Evolutionary conservation across 2,797 vertebrate species (phyloP).

Genomic region (Cercopithecus diana): DNA sequence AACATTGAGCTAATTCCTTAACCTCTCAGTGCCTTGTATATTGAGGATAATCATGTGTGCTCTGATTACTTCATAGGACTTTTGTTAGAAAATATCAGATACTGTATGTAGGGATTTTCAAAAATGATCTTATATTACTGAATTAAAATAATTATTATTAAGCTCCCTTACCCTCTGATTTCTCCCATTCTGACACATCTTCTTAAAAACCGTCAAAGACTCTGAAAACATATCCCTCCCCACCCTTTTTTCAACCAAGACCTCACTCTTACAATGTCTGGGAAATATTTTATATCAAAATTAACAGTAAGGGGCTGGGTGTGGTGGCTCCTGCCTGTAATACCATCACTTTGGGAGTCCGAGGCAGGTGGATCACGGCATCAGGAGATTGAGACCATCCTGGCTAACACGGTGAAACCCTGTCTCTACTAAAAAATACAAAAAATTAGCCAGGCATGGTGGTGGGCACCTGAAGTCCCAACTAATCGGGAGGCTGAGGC

Average conservation of each 20-base stretch:
- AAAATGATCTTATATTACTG: not conserved
- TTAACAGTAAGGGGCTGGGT: not conserved
- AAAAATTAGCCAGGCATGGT: too few relatives aligned
- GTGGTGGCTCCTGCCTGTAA: too few relatives aligned
- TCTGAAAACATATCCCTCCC: not conserved
- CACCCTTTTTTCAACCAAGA: not conserved
- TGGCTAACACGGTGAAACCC: too few relatives aligned
- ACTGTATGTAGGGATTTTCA: not conserved
- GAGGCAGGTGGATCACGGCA: too few relatives aligned
- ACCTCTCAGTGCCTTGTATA: not conserved
- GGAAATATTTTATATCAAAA: conserved; percentile 27
- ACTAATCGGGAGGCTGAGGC: too few relatives aligned
- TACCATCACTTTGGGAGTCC: too few relatives aligned
- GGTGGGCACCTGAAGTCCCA: too few relatives aligned
- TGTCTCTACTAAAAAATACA: too few relatives aligned
- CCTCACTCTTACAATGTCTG: not conserved
- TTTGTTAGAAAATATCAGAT: not conserved
- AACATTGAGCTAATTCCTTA: not conserved
- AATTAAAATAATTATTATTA: not conserved
- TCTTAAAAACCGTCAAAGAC: not conserved
- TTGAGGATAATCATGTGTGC: not conserved
- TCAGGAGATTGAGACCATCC: too few relatives aligned
- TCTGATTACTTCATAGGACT: not conserved
- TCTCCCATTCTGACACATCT: not conserved
- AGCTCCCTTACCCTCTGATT: not conserved